Evolutionary conservation across 1,140 invertebrate genomes (phyloP), one percentile per base, ranked within the genome.

Genomic region (Stegodyphus mimosarum): DNA sequence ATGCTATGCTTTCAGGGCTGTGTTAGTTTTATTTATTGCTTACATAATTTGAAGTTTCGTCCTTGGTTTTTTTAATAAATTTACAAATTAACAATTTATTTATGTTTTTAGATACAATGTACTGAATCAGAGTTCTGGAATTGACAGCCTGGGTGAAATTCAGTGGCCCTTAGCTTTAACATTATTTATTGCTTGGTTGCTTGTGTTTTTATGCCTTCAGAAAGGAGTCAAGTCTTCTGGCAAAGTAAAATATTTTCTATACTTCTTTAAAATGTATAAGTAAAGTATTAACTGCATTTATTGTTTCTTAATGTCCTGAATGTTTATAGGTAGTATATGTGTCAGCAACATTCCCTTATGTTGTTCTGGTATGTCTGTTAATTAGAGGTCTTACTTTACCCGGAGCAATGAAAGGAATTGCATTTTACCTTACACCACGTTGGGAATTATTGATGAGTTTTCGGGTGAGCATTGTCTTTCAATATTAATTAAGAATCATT

Each of bases 101-200:
- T 3, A 33, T 33, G 33, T 78, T 86, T 50, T 17, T 15, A 90
- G 90, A 87, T 89, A 88, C 88, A 87, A 91, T 88, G 91, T 92
- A 4, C 88, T 92, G 76, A 88, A 87, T 75, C 89, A 91, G 63
- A 90, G 93, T 5, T 88, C 89, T 51, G 93, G 93, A 52, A 92
- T 95, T 86, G 92, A 93, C 74, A 91, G 93, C 53, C 90, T 94
- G 33, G 94, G 93, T n/a, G 92, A 91, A 6, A 91, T 95, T 83
- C 93, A 94, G 89, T 94, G 93, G 93, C 93, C 94, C 89, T 91
- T 95, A 15, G 91, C 94, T 63, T 91, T 92, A 17, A 93, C 93
- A 86, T 91, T 95, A 48, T 89, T 93, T 55, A 87, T 95, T 63
- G 94, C 94, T 63, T 95, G 95, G 95, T 89, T 94, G 64, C 88